Percentiles rank a stretch among this genome's conserved stretches.
Conservation (phyloP, 1,140 invertebrate genomes). For the Zaprionus ornatus region DNA sequence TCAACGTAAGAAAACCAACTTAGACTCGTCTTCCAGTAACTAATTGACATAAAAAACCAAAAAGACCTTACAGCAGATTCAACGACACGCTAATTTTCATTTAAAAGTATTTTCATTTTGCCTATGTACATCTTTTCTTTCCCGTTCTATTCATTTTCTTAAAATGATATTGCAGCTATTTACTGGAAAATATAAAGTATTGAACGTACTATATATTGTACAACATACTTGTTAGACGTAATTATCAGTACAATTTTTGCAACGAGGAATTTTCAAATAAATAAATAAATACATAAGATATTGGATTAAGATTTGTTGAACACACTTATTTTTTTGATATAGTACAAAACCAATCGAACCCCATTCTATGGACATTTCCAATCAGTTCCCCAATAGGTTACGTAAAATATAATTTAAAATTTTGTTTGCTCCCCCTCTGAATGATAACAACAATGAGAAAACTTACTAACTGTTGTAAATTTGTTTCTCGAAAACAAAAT, state of each 20-base stretch:
- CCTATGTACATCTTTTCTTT: not conserved
- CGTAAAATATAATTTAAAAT: constrained; percentile 17
- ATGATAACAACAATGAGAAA: constrained; percentile 1
- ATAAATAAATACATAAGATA: constrained; percentile 25
- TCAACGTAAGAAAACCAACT: constrained; percentile 46
- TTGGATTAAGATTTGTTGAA: constrained; percentile 29
- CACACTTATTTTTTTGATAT: constrained; percentile 1
- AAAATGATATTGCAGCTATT: not conserved
- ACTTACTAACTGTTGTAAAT: constrained; percentile 58
- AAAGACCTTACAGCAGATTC: constrained; percentile 58
- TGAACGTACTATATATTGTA: no score
- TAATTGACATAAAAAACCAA: constrained; percentile 61
- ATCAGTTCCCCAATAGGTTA: constrained; percentile 17
- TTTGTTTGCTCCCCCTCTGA: constrained; percentile 31
- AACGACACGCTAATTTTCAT: constrained; percentile 4
- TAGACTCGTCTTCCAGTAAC: constrained; percentile 81
- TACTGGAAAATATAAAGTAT: not conserved
- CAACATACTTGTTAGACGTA: constrained; percentile 51
- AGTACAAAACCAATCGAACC: constrained; percentile 14
- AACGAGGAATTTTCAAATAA: constrained; percentile 71
- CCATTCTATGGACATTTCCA: not conserved
- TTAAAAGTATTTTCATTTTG: constrained; percentile 13
- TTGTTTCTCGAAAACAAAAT: constrained; percentile 59
- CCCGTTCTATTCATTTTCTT: not conserved
- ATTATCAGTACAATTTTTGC: constrained; percentile 74